phyloP scores from a whole-genome alignment of 2,797 vertebrate genomes.

The Artibeus lituratus region DNA sequence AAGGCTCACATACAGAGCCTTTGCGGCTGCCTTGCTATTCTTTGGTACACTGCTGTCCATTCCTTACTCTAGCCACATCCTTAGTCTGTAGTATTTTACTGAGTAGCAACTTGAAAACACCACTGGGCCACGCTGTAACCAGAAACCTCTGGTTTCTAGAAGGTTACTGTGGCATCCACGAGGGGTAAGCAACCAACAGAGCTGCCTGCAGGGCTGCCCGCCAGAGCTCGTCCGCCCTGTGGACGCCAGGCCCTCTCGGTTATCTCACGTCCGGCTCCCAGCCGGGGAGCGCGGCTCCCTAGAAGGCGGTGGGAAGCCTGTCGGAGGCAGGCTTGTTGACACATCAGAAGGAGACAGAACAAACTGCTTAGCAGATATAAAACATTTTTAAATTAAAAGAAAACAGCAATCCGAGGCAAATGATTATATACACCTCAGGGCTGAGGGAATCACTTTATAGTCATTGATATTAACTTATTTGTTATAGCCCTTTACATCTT shows the following conservation, averaged over 20 bases:
- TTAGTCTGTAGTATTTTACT: not conserved
- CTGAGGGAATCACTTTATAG: constrained; percentile 19
- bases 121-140: not conserved
- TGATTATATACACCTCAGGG: constrained; percentile 14
- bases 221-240: not conserved
- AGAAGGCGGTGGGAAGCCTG: not conserved
- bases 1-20: not conserved
- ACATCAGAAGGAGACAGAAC: not conserved
- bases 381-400: not conserved
- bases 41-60: constrained; percentile 16
- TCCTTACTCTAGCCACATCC: constrained; percentile 3
- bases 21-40: not conserved
- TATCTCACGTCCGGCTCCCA: not conserved
- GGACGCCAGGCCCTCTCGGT: not conserved
- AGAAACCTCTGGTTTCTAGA: not conserved
- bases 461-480: constrained; percentile 28
- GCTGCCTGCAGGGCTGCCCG: not conserved
- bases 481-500: constrained; percentile 69
- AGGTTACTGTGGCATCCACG: not conserved
- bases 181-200: not conserved
- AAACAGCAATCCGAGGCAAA: constrained; percentile 35
- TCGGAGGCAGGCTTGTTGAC: not conserved
- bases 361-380: not conserved
- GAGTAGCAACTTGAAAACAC: constrained; percentile 2
- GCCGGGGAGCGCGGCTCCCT: not conserved